These are phyloP conservation scores for Riparia riparia DNA, from an alignment of 2,113 vertebrate genomes.

Conservation along the genomic window DNA sequence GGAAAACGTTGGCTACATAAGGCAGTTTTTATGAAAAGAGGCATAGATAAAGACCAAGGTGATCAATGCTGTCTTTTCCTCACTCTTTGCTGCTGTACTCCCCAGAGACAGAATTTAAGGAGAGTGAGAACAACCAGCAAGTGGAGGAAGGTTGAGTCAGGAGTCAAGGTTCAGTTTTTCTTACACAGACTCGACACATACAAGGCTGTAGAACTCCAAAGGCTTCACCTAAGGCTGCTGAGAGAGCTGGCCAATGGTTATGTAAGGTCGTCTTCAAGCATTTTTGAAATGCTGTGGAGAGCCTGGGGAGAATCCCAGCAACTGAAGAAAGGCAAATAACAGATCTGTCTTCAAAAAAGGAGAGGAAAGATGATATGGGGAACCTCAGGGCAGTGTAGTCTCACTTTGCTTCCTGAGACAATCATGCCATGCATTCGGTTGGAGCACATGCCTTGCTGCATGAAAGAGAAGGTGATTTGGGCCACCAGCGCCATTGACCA, in stretches of 20 bases:
- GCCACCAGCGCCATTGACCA: neutral
- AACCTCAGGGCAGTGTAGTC: neutral
- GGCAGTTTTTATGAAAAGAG: neutral
- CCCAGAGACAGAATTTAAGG: neutral
- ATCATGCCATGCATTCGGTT: too few relatives aligned
- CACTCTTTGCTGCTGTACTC: neutral
- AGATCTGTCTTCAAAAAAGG: neutral
- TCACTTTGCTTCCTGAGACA: neutral
- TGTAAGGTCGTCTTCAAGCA: neutral
- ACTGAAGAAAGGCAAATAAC: neutral
- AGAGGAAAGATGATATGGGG: neutral
- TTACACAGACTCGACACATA: neutral
- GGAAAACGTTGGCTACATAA: neutral
- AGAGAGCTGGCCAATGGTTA: neutral
- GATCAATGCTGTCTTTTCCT: neutral
- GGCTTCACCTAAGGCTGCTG: neutral
- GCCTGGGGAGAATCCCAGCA: neutral
- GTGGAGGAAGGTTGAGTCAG: neutral
- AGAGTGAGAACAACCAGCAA: neutral
- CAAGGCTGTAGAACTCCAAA: neutral
- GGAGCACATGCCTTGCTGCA: neutral
- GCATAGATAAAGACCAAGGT: neutral
- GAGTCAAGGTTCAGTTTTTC: neutral
- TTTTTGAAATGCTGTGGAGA: neutral
- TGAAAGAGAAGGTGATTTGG: neutral